phyloP scores from a whole-genome alignment of 2,113 vertebrate species.

The Hemiprocne comata region DNA sequence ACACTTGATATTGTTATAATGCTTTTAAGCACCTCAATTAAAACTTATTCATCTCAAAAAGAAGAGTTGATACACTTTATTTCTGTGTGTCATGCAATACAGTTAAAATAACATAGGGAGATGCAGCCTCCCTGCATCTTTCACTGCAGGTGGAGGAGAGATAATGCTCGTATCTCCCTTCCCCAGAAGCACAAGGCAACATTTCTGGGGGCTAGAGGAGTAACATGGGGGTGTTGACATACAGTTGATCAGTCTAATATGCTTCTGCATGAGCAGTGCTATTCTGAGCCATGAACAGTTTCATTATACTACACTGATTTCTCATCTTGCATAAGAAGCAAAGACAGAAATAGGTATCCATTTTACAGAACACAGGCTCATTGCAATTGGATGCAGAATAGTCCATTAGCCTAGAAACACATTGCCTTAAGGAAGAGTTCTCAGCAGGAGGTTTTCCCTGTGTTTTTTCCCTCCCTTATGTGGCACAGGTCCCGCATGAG shows the following conservation, averaged over 20 bases:
- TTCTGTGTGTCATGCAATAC: neutral
- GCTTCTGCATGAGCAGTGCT: neutral
- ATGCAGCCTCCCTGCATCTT: neutral
- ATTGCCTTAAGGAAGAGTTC: neutral
- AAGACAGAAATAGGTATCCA: neutral
- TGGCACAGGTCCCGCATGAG: constrained; percentile 89
- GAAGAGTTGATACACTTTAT: neutral
- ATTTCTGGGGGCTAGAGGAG: neutral
- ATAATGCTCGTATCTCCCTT: neutral
- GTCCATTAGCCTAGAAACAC: neutral
- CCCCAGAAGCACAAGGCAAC: neutral
- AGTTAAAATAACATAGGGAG: neutral
- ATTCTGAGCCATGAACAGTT: neutral
- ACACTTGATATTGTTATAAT: neutral
- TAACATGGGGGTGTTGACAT: neutral
- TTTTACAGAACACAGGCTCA: neutral
- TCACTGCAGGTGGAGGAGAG: neutral
- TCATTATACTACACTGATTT: neutral
- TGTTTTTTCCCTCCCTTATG: neutral
- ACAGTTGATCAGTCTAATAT: neutral
- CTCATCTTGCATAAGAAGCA: neutral
- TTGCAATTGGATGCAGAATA: neutral
- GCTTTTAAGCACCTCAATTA: neutral
- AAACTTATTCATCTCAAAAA: neutral
- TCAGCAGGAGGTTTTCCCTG: neutral